Conservation (phyloP, 2,888 invertebrate species). For the Esperia sulphurella region DNA sequence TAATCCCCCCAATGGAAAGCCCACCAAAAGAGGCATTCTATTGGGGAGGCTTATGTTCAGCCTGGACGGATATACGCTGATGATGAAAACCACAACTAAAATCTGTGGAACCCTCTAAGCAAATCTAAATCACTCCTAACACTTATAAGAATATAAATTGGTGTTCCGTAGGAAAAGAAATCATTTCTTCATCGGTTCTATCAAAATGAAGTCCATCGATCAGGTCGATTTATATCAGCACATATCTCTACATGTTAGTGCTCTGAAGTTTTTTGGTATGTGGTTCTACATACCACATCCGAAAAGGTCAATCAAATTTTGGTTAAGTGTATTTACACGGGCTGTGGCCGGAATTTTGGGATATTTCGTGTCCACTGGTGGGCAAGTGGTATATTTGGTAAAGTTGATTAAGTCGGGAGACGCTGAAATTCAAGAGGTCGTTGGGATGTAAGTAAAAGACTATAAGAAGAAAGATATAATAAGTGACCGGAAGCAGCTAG, state of each 20-base stretch:
- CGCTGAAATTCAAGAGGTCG: constrained; percentile 40
- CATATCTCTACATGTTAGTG: constrained; percentile 34
- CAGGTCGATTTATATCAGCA: constrained; percentile 29
- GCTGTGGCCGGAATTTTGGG: constrained; percentile 26
- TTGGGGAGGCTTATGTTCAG: no score
- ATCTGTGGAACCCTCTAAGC: no score
- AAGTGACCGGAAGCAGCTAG: no score
- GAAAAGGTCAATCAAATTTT: constrained; percentile 29
- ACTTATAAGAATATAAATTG: not conserved
- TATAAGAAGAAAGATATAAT: no score
- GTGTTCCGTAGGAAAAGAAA: not conserved
- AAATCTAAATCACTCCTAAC: not conserved
- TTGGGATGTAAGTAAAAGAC: constrained; percentile 41
- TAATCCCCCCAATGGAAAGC: no score
- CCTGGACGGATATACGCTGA: no score
- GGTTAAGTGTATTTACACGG: constrained; percentile 26
- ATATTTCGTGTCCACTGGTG: constrained; percentile 35
- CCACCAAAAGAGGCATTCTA: no score
- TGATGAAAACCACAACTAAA: no score
- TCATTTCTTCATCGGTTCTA: not conserved
- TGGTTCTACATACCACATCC: constrained; percentile 44
- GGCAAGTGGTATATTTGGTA: constrained; percentile 36
- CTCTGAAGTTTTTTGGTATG: constrained; percentile 35
- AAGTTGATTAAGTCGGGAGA: constrained; percentile 32
- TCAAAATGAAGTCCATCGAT: not conserved